Conservation (phyloP, 1,140 invertebrate species). For the Trypoxylus dichotomus region DNA sequence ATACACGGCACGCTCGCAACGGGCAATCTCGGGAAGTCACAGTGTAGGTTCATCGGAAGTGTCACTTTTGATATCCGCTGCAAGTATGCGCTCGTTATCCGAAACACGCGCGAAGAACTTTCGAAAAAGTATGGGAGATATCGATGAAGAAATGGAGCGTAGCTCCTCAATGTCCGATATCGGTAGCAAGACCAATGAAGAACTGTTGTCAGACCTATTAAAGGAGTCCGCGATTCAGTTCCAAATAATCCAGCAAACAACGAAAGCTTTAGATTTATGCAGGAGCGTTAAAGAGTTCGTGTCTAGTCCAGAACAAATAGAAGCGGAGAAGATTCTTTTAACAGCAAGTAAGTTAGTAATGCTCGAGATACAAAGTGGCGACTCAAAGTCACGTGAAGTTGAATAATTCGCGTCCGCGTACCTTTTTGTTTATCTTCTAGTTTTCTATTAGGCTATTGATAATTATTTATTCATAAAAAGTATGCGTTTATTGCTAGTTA, state of each 20-base stretch:
- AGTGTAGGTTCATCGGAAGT: slow-evolving; percentile 39
- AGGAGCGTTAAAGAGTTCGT: slow-evolving; percentile 50
- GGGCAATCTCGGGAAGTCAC: background rate
- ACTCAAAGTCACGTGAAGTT: too few relatives aligned
- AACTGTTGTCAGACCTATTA: slow-evolving; percentile 44
- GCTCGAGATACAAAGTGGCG: too few relatives aligned
- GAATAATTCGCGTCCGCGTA: too few relatives aligned
- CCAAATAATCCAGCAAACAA: slow-evolving; percentile 52
- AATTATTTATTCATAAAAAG: too few relatives aligned
- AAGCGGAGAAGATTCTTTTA: slow-evolving; percentile 54
- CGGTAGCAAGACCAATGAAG: slow-evolving; percentile 31
- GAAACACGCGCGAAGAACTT: slow-evolving; percentile 30
- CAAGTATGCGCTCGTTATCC: slow-evolving; percentile 29
- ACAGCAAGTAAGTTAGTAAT: slow-evolving; percentile 48
- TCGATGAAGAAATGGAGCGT: background rate
- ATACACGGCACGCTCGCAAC: too few relatives aligned
- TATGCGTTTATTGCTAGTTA: too few relatives aligned
- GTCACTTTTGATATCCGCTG: slow-evolving; percentile 39
- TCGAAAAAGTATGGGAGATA: background rate
- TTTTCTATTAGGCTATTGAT: too few relatives aligned
- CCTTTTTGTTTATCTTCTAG: too few relatives aligned
- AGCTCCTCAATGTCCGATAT: background rate
- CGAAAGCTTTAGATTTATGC: slow-evolving; percentile 54
- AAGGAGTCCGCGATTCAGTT: slow-evolving; percentile 51
- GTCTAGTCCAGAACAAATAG: slow-evolving; percentile 50